Percentiles rank a stretch among this genome's conserved stretches.
phyloP scores from a whole-genome alignment of 2,113 vertebrate genomes.

The Chroicocephalus ridibundus region DNA sequence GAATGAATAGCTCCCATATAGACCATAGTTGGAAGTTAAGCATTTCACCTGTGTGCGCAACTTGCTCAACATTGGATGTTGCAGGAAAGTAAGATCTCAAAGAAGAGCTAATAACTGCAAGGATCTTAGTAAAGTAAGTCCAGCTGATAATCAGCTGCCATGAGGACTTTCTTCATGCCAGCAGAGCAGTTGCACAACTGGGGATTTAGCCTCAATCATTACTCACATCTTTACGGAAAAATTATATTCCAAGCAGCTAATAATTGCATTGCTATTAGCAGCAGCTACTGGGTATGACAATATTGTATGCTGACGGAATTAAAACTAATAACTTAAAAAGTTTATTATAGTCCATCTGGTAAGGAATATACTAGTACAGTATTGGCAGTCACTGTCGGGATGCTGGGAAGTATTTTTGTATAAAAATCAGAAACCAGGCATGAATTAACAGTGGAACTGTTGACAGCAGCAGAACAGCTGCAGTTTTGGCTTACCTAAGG shows the following conservation, averaged over 20 bases:
- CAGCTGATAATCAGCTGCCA: neutral
- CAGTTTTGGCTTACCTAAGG: neutral
- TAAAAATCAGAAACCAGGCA: neutral
- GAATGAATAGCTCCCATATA: neutral
- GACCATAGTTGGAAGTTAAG: neutral
- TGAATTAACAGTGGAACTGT: neutral
- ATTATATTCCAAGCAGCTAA: neutral
- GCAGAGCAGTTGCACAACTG: neutral
- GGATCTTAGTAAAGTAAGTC: neutral
- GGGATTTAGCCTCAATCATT: neutral
- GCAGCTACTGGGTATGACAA: neutral
- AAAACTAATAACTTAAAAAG: neutral
- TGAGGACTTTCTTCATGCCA: neutral
- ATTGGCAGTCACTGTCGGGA: neutral
- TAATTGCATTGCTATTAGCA: neutral
- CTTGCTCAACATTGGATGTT: neutral
- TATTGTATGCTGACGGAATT: neutral
- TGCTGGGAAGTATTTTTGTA: neutral
- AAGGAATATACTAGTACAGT: neutral
- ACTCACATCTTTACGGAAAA: neutral
- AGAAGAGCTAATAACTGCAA: neutral
- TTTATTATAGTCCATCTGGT: neutral
- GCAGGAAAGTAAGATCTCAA: neutral
- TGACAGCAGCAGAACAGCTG: neutral
- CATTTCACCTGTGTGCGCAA: neutral